phyloP scores from a whole-genome alignment of 2,888 invertebrate genomes.

The Xestobium rufovillosum region DNA sequence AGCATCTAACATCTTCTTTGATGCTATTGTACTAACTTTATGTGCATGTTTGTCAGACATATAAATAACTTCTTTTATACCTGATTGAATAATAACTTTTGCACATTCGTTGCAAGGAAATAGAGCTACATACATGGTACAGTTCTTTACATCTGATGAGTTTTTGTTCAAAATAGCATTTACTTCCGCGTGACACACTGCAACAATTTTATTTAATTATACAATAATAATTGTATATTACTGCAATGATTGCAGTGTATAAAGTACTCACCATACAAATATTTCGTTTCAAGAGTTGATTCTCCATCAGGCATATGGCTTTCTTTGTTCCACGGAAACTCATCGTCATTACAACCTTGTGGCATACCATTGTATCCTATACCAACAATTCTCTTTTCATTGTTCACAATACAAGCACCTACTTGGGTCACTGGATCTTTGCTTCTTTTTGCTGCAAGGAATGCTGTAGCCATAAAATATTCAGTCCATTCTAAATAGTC shows the following conservation, averaged over 20 bases:
- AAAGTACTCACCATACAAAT: conserved; percentile 65
- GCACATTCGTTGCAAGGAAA: conserved; percentile 99
- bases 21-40: conserved; percentile 62
- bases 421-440: conserved; percentile 93
- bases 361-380: conserved; percentile 99
- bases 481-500: conserved; percentile 82
- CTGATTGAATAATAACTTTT: conserved; percentile 91
- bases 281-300: conserved; percentile 65
- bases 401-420: conserved; percentile 90
- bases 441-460: conserved; percentile 84
- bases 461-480: conserved; percentile 92
- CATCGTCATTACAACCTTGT: conserved; percentile 76
- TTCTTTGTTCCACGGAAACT: conserved; percentile 81
- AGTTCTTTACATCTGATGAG: conserved; percentile 64
- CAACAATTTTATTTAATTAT: conserved; percentile 29
- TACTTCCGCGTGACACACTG: conserved; percentile 96
- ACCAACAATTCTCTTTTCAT: conserved; percentile 80
- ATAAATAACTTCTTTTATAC: conserved; percentile 72
- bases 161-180: conserved; percentile 95
- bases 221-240: conserved; percentile 6
- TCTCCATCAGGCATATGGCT: conserved; percentile 33
- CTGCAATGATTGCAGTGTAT: background rate
- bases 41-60: conserved; percentile 73
- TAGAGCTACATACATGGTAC: conserved; percentile 79
- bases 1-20: conserved; percentile 75